These are phyloP conservation scores for Ornithoptera alexandrae DNA, from an alignment of 2,888 invertebrate genomes.

Conservation along the genomic window DNA sequence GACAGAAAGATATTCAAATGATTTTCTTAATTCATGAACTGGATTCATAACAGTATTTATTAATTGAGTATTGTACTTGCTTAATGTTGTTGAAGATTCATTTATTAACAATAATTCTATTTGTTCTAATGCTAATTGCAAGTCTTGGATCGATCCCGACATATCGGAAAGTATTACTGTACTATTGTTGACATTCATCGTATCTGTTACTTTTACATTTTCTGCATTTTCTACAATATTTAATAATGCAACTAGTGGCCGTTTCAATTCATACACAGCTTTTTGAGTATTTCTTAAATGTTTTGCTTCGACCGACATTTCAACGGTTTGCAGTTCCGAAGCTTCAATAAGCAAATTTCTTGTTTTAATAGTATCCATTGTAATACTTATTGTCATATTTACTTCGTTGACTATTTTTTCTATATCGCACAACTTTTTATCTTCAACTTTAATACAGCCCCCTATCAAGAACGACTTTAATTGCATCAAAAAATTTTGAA, in stretches of 20 bases:
- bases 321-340: slow-evolving; percentile 55
- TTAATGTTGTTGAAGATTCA: slow-evolving; percentile 63
- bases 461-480: slow-evolving; percentile 63
- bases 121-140: slow-evolving; percentile 70
- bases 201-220: slow-evolving; percentile 44
- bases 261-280: slow-evolving; percentile 63
- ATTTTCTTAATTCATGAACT: slow-evolving; percentile 81
- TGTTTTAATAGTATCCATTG: slow-evolving; percentile 77
- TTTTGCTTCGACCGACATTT: slow-evolving; percentile 53
- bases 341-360: slow-evolving; percentile 59
- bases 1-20: slow-evolving; percentile 72
- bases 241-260: slow-evolving; percentile 59
- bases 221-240: slow-evolving; percentile 60
- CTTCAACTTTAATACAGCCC: slow-evolving; percentile 65
- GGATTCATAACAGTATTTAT: slow-evolving; percentile 83
- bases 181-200: slow-evolving; percentile 50
- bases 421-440: slow-evolving; percentile 64
- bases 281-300: slow-evolving; percentile 69
- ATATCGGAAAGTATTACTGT: slow-evolving; percentile 67
- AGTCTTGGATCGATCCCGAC: slow-evolving; percentile 72
- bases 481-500: slow-evolving; percentile 77
- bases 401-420: slow-evolving; percentile 73
- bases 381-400: slow-evolving; percentile 68
- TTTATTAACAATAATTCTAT: slow-evolving; percentile 76
- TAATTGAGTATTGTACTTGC: slow-evolving; percentile 79